These are phyloP conservation scores for Geopemphigus sp. DNA, from an alignment of 1,140 invertebrate genomes.

Conservation along the genomic window DNA sequence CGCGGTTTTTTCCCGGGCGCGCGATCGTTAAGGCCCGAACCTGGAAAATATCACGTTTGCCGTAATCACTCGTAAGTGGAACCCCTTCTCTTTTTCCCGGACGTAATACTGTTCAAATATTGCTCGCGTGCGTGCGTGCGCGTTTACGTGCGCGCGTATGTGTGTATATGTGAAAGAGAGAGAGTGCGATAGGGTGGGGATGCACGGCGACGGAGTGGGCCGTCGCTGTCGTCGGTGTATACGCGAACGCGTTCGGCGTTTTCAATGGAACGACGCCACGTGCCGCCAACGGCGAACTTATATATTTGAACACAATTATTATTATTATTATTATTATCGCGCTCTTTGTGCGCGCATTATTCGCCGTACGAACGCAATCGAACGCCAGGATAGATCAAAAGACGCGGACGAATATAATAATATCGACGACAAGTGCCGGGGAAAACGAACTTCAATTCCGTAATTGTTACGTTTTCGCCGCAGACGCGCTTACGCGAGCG, in stretches of 20 bases:
- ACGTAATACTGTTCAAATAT: slow-evolving; percentile 27
- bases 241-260: slow-evolving; percentile 1
- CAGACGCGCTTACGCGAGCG: too few species aligned
- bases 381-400: slow-evolving; percentile 24
- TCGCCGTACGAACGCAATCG: background rate
- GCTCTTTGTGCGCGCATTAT: slow-evolving; percentile 5
- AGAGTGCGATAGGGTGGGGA: too few species aligned
- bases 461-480: slow-evolving; percentile 9
- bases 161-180: too few species aligned
- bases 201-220: background rate
- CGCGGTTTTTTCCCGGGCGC: too few species aligned
- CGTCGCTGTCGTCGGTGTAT: background rate
- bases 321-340: too few species aligned
- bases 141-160: too few species aligned
- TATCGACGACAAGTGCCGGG: slow-evolving; percentile 9
- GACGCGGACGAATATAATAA: slow-evolving; percentile 7
- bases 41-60: slow-evolving; percentile 18
- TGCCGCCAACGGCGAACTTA: slow-evolving; percentile 18
- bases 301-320: slow-evolving; percentile 45
- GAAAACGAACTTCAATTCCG: background rate
- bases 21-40: background rate
- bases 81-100: background rate
- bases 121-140: too few species aligned
- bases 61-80: background rate
- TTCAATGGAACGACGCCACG: slow-evolving; percentile 14